Conservation (phyloP, 2,888 invertebrate genomes). For the Xestia c-nigrum region DNA sequence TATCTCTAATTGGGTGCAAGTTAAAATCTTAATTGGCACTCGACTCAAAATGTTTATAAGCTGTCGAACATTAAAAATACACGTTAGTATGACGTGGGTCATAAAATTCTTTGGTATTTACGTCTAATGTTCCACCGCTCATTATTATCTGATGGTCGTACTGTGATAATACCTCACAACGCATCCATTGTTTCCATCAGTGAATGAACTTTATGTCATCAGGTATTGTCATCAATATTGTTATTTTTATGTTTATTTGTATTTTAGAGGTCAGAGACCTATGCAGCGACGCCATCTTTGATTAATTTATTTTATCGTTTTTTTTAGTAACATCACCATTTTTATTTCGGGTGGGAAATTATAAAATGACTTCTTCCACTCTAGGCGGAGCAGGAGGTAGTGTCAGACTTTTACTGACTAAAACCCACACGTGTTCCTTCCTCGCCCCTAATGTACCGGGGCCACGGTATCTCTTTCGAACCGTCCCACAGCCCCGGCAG, state of each 20-base stretch:
- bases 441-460: no score
- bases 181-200: constrained; percentile 75
- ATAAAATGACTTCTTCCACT: no score
- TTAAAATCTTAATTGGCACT: constrained; percentile 57
- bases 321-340: constrained; percentile 2
- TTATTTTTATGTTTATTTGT: constrained; percentile 52
- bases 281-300: constrained; percentile 8
- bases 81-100: constrained; percentile 26
- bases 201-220: constrained; percentile 75
- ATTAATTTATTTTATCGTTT: constrained; percentile 1
- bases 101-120: constrained; percentile 42
- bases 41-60: constrained; percentile 44
- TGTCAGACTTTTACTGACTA: no score
- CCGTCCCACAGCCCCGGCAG: no score
- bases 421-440: no score
- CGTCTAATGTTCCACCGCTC: constrained; percentile 46
- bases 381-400: no score
- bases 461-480: no score
- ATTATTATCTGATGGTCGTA: constrained; percentile 68
- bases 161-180: constrained; percentile 69
- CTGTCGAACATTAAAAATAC: constrained; percentile 49
- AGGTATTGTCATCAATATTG: constrained; percentile 48
- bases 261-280: constrained; percentile 32
- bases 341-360: no score
- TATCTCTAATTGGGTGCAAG: constrained; percentile 44